These are phyloP conservation scores for Lasius fuliginosus DNA, from an alignment of 2,888 invertebrate genomes.

Conservation along the genomic window DNA sequence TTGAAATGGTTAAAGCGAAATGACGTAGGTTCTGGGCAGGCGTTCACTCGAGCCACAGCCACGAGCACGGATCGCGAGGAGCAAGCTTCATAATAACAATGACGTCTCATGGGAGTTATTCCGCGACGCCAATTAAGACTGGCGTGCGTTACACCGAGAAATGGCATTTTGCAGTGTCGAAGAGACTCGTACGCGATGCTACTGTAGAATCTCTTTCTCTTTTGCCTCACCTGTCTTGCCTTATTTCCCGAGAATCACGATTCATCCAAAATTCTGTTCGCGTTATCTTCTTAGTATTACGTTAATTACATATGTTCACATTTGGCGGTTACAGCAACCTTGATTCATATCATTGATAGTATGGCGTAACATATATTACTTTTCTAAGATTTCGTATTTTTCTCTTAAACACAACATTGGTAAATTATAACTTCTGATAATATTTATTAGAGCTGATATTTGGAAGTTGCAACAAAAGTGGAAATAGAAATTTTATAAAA, in stretches of 20 bases:
- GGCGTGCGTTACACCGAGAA: slow-evolving; percentile 56
- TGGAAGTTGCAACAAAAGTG: neutral
- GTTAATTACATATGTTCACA: neutral
- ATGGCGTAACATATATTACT: neutral
- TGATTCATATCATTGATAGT: neutral
- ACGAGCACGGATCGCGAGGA: slow-evolving; percentile 24
- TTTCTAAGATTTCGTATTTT: neutral
- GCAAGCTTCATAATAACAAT: slow-evolving; percentile 71
- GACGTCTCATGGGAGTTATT: slow-evolving; percentile 72
- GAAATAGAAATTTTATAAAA: neutral
- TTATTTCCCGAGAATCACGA: neutral
- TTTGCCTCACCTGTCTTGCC: slow-evolving; percentile 17
- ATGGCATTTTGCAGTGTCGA: slow-evolving; percentile 35
- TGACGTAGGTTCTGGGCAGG: slow-evolving; percentile 41
- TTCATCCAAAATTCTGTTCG: neutral
- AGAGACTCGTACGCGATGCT: slow-evolving; percentile 16
- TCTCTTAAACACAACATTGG: neutral
- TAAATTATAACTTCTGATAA: neutral
- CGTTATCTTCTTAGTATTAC: neutral
- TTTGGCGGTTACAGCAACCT: neutral
- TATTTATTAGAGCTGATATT: neutral
- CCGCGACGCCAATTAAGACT: slow-evolving; percentile 67
- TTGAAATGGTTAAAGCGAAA: slow-evolving; percentile 21
- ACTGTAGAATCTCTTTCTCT: slow-evolving; percentile 37
- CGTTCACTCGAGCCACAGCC: slow-evolving; percentile 10